Evolutionary conservation across 2,113 vertebrate genomes (phyloP).

Genomic region (pig (Sus scrofa)): DNA sequence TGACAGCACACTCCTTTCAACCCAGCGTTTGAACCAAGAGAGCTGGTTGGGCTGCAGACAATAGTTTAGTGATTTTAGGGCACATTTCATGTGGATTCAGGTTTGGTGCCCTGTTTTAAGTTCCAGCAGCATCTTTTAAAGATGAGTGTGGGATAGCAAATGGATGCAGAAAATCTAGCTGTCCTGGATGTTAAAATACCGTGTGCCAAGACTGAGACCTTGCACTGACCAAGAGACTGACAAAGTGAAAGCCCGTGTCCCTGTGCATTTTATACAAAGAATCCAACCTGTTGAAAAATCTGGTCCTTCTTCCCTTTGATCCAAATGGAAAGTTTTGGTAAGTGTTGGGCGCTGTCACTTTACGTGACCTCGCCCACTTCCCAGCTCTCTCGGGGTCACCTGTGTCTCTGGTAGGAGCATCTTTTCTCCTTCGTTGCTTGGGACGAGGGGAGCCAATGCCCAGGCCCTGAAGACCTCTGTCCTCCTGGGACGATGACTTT

Average conservation of each 20-base stretch:
- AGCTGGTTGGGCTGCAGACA: not conserved
- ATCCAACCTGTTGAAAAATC: not conserved
- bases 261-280: not conserved
- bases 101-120: not conserved
- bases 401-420: fast-evolving
- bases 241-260: not conserved
- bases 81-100: not conserved
- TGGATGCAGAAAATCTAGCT: not conserved
- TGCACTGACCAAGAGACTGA: not conserved
- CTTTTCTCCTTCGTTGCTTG: not conserved
- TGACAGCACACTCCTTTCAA: not conserved
- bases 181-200: not conserved
- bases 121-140: not conserved
- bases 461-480: not conserved
- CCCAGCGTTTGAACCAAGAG: not conserved
- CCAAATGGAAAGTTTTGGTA: not conserved
- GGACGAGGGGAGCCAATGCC: no score
- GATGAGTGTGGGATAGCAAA: not conserved
- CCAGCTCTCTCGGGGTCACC: not conserved
- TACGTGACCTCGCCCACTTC: fast-evolving
- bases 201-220: not conserved
- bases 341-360: not conserved
- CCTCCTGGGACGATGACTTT: not conserved
- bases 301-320: not conserved
- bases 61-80: not conserved